Evolutionary conservation across 2,888 invertebrate species (phyloP).

Genomic region (Campaea margaritaria): DNA sequence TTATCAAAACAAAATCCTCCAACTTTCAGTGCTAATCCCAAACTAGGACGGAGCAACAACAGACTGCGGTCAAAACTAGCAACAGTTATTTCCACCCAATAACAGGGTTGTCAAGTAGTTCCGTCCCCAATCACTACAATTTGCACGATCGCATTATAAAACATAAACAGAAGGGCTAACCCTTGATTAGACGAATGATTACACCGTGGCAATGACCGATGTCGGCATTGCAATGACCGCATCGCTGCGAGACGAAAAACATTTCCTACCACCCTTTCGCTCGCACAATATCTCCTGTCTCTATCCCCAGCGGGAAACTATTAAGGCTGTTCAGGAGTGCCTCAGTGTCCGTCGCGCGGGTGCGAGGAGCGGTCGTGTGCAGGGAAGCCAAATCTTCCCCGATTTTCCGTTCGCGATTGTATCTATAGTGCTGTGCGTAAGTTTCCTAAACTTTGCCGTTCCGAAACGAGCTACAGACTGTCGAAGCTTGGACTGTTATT

Average conservation of each 20-base stretch:
- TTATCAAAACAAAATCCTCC: too few relatives aligned
- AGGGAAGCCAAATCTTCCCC: slow-evolving; percentile 45
- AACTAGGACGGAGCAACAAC: too few relatives aligned
- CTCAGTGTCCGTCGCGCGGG: slow-evolving; percentile 73
- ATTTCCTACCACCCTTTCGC: slow-evolving; percentile 59
- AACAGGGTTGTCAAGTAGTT: slow-evolving; percentile 24
- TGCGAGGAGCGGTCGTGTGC: slow-evolving; percentile 58
- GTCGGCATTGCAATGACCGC: slow-evolving; percentile 78
- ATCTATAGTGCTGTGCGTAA: slow-evolving; percentile 52
- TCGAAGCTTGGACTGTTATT: slow-evolving; percentile 4
- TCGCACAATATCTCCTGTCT: slow-evolving; percentile 55
- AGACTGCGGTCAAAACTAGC: slow-evolving; percentile 4
- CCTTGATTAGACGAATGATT: slow-evolving; percentile 61
- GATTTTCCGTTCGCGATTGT: slow-evolving; percentile 50
- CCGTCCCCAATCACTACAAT: slow-evolving; percentile 31
- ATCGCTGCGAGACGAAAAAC: slow-evolving; percentile 75
- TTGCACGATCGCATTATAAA: slow-evolving; percentile 33
- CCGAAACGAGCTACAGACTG: slow-evolving; percentile 11
- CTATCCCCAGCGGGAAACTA: slow-evolving; percentile 70
- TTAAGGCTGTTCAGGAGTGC: slow-evolving; percentile 67
- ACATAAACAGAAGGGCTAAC: slow-evolving; percentile 45
- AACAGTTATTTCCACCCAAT: slow-evolving; percentile 2
- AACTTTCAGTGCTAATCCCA: too few relatives aligned
- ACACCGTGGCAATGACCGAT: slow-evolving; percentile 81
- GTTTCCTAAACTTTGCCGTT: slow-evolving; percentile 46